Percentiles rank a stretch among this genome's conserved stretches.
Evolutionary conservation across 1,140 invertebrate species (phyloP).

Genomic region (Drosophila serrata): DNA sequence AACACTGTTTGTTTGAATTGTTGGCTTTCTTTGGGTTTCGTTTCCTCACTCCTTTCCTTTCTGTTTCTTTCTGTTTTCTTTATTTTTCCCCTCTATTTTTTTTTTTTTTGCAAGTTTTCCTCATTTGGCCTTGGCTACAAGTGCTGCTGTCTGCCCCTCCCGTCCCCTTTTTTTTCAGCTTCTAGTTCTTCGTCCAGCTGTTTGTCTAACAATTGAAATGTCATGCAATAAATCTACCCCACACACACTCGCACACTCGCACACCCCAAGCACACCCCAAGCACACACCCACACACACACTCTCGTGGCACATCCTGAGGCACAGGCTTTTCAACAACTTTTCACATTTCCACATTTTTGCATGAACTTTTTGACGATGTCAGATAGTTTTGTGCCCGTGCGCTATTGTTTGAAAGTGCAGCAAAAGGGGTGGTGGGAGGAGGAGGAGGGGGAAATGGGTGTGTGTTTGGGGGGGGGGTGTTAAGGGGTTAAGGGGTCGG

Average conservation of each 20-base stretch:
- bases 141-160: conserved; percentile 35
- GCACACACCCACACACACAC: not conserved
- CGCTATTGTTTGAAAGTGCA: conserved; percentile 56
- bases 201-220: conserved; percentile 84
- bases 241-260: conserved; percentile 33
- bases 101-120: conserved; percentile 18
- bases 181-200: conserved; percentile 73
- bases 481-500: conserved; percentile 13
- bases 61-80: conserved; percentile 8
- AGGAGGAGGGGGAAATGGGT: not conserved
- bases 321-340: conserved; percentile 77
- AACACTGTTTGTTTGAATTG: conserved; percentile 30
- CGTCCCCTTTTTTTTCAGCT: conserved; percentile 28
- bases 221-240: conserved; percentile 80
- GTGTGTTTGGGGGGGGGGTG: not conserved
- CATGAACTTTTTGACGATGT: conserved; percentile 83
- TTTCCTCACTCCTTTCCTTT: not conserved
- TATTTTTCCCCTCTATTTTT: not conserved
- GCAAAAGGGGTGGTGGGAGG: conserved; percentile 11
- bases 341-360: conserved; percentile 82
- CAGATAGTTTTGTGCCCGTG: conserved; percentile 72
- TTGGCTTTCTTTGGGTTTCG: conserved; percentile 31
- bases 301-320: conserved; percentile 13
- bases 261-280: conserved; percentile 16
- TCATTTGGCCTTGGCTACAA: conserved; percentile 72